Percentiles rank a stretch among this genome's conserved stretches.
These are phyloP conservation scores for Alexandromys fortis DNA, from an alignment of 2,113 vertebrate genomes.

Conservation along the genomic window DNA sequence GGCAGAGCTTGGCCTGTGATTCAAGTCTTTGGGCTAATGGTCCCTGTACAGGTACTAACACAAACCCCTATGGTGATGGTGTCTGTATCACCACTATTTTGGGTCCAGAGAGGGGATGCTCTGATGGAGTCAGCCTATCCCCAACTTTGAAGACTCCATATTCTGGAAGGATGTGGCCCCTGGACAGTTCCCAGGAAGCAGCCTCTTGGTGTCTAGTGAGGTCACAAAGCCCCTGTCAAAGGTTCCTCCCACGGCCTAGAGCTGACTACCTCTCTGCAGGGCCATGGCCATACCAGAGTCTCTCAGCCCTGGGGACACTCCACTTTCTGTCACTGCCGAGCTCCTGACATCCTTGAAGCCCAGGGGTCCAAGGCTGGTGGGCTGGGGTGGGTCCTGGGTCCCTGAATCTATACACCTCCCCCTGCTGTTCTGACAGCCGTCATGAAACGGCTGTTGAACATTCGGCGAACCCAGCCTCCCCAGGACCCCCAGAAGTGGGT, in stretches of 20 bases:
- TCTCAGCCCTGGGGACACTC: background rate
- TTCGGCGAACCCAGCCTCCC: accelerated
- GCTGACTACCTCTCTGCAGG: background rate
- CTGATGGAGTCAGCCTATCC: background rate
- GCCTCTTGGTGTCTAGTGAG: conserved; percentile 8
- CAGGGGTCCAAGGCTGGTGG: background rate
- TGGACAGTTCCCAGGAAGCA: background rate
- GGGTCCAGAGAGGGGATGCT: background rate
- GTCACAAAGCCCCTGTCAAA: conserved; percentile 68
- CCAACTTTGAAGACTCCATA: background rate
- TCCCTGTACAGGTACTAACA: background rate
- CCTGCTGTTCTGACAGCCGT: background rate
- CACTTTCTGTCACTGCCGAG: background rate
- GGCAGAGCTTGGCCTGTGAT: background rate
- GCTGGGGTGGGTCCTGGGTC: background rate
- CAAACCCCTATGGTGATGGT: background rate
- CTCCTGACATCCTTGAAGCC: background rate
- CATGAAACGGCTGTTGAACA: conserved; percentile 56
- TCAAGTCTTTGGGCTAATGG: background rate
- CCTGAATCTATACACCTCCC: background rate
- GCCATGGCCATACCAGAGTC: background rate
- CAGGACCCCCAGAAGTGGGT: conserved; percentile 43
- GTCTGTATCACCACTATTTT: background rate
- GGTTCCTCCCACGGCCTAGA: conserved; percentile 41
- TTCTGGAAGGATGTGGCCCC: background rate